Base-by-base conservation (phyloP, 53 echinoderm and acorn worm genomes). In the Arbacia lixula region DNA sequence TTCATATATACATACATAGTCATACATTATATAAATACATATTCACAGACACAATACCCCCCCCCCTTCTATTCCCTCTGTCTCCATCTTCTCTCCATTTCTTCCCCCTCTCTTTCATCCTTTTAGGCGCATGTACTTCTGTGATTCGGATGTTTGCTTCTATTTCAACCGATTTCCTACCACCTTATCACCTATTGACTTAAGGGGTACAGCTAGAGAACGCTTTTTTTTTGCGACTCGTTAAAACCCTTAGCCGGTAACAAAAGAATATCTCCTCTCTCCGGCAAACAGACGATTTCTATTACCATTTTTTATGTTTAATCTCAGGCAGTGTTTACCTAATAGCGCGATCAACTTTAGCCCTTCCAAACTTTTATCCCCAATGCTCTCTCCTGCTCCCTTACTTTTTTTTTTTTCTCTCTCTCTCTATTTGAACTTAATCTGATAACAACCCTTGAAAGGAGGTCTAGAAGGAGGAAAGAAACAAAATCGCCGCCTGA, bases 251-350 rank as follows among this genome's bases (percentile, higher is more conserved):
- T n/a, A n/a, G n/a, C n/a, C n/a, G n/a, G n/a, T 4, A 8, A 12
- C 16, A 30, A 38, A 41, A 79, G 37, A 36, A 77, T 32, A 58
- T 77, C 77, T 58, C 4, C 38, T 52, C 76, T 54, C 76, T 8
- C 57, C 26, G 79, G 79, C 79, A 79, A 79, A 60, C 60, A 79
- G 60, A 60, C 79, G 79, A 79, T 79, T 79, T 79, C 79, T 79
- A 79, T 79, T 79, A 79, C 79, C 58, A 58, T 79, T 25, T 60
- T 75, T 30, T 43, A 79, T 29, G 36, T 60, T 60, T 79, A 79
- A 79, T 79, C 79, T 79, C 14, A 26, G 30, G 8, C 76, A 3
- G 31, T 79, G 79, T 79, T 79, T 79, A 60, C 79, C 39, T 79
- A 60, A 79, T 43, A 79, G 38, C 41, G 37, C 41, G 79, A 79